These are phyloP conservation scores for Anthrax anthrax DNA, from an alignment of 2,888 invertebrate species.

Conservation along the genomic window DNA sequence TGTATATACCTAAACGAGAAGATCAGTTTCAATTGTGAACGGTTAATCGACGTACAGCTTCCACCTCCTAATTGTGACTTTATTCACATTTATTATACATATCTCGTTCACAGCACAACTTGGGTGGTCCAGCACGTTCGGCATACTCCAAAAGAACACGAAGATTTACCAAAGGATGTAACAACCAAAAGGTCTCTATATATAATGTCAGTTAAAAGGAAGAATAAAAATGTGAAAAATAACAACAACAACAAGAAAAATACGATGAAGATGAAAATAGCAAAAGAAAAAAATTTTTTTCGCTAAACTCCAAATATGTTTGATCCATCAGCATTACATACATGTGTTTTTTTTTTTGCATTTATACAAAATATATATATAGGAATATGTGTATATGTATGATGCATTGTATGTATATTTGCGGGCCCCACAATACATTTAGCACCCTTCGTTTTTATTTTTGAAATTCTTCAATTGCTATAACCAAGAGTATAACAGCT, in stretches of 20 bases:
- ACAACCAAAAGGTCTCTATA: background rate
- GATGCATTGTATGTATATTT: too few species aligned
- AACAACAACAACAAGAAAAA: too few species aligned
- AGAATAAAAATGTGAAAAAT: background rate
- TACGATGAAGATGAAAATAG: too few species aligned
- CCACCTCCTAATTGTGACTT: constrained; percentile 14
- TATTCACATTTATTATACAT: constrained; percentile 12
- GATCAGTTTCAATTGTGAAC: constrained; percentile 12
- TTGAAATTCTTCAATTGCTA: too few species aligned
- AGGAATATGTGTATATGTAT: too few species aligned
- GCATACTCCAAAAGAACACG: constrained; percentile 12
- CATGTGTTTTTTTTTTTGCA: too few species aligned
- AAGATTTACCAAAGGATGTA: constrained; percentile 9
- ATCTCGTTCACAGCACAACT: constrained; percentile 13
- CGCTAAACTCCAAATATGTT: background rate
- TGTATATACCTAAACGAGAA: constrained; percentile 3
- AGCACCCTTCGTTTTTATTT: too few species aligned
- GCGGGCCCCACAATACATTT: too few species aligned
- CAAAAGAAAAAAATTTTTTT: background rate
- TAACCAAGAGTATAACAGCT: too few species aligned
- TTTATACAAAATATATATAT: too few species aligned
- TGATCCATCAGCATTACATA: background rate
- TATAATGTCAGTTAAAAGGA: constrained; percentile 1
- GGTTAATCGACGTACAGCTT: constrained; percentile 11
- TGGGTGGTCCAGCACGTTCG: constrained; percentile 14